Evolutionary conservation across 2,888 invertebrate species (phyloP), one percentile per base, ranked within the genome.

Genomic region (Noctua pronuba): DNA sequence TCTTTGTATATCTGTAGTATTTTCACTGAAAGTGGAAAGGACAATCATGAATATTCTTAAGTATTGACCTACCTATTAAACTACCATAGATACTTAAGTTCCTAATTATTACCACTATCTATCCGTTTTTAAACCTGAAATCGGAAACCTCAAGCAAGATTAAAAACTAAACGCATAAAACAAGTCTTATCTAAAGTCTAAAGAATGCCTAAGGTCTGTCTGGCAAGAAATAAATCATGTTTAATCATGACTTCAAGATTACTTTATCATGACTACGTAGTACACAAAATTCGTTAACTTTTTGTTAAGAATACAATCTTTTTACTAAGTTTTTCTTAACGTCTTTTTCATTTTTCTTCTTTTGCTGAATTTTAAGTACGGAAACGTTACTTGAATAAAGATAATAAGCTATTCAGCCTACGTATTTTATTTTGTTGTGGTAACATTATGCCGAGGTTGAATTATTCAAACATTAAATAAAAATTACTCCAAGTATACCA

Each of bases 241-340:
- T 67, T 73, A 77, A 78, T 75, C 75, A 75, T 82, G 82, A 85
- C 67, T 78, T 78, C 82, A 67, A 78, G 71, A 85, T 82, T 75
- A 81, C 82, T 75, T 82, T 82, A 85, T 82, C 66, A 85, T 72
- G 70, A 62, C 60, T 16, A 38, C 38, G 65, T 55, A 55, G 46
- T 75, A 73, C 52, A 73, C 70, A 46, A 77, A 80, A 82, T 75
- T 82, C 72, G 66, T 73, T 52, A 73, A 75, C 78, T 84, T 81
- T 80, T 71, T 77, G 38, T 65, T 52, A 73, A 65, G 38, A 81
- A 71, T 64, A 75, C 69, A 81, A 79, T 66, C 52, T 78, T 66
- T 80, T 73, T 73, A 60, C 70, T 38, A 69, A 71, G 28, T 73
- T 76, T 49, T 76, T 67, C 69, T 16, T 81, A 78, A 84, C 24